Base-by-base conservation (phyloP, 2,888 invertebrate genomes). In the Bombyx huttoni region DNA sequence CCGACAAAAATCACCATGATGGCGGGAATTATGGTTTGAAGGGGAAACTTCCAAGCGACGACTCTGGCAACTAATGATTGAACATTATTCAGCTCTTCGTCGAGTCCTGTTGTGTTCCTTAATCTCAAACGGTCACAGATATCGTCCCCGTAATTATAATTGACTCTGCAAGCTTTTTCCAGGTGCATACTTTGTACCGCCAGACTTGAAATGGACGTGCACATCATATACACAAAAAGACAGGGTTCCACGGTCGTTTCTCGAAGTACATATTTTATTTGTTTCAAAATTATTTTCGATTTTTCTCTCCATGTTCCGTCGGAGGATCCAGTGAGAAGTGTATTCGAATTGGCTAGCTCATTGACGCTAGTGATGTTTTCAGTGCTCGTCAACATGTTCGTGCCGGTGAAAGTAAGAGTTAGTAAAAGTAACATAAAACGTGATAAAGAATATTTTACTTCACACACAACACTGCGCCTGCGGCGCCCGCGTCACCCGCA, bases 211-310 rank as follows among this genome's bases (percentile, higher is more conserved):
- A 91, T 70, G 1, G 91, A 89, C 49, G 90, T 91, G 55, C 92
- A 92, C 70, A 92, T 78, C 68, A 92, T 91, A 68, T 92, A 93
- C 57, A 89, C 82, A 56, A 92, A 90, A 57, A 93, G 70, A 62
- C 93, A 91, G 9, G 93, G 93, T 62, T 93, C 93, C 1, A 93
- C 92, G 0, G 92, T 92, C 1, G 81, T 85, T 63, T 88, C 87
- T 2, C 69, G 67, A 45, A 81, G 67, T 53, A 78, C 65, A 60
- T 64, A 62, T 59, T 77, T 81, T 13, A 92, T 59, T 47, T 68
- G 68, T 63, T 85, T 87, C 56, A 86, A 59, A 6, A 67, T 52
- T 13, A 60, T 63, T 57, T 85, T 87, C 9, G 71, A 75, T 64
- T 75, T 76, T 60, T 83, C 83, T 52, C 68, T 73, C 76, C 77